Conservation (phyloP, 2,113 vertebrate genomes). For the Daubentonia madagascariensis region DNA sequence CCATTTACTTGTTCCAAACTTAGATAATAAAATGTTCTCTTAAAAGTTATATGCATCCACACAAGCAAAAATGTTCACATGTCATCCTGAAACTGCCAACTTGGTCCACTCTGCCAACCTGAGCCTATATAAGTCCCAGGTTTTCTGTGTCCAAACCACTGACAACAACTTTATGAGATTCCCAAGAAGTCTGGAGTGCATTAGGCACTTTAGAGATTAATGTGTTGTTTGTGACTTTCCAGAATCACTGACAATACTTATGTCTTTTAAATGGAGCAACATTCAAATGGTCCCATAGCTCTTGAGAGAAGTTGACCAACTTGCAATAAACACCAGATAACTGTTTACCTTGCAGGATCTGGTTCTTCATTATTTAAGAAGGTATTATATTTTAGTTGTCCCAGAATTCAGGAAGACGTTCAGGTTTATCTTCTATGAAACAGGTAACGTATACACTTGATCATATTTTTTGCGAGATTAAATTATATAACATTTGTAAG, state of each 20-base stretch:
- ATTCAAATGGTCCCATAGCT: neutral
- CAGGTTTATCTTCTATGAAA: neutral
- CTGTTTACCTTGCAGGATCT: neutral
- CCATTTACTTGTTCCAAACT: neutral
- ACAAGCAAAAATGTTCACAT: neutral
- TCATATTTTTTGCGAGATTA: neutral
- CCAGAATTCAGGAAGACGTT: neutral
- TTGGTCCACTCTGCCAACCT: neutral
- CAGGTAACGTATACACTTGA: neutral
- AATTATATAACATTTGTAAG: neutral
- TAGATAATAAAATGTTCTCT: slow-evolving; percentile 16
- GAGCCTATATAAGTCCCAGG: neutral
- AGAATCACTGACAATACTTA: neutral
- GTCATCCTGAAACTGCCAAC: neutral
- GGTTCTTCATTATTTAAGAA: neutral
- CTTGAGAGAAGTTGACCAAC: neutral
- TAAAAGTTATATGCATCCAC: neutral
- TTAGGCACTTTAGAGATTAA: neutral
- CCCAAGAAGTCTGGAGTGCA: neutral
- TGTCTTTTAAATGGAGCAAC: neutral
- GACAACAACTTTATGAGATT: neutral
- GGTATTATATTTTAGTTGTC: neutral
- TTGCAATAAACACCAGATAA: neutral
- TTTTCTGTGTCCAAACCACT: neutral
- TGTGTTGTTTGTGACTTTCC: neutral